A percentile compares a stretch with the other conserved stretches of the same genome.
phyloP scores from a whole-genome alignment of 2,113 vertebrate species.

The Pomatostomus ruficeps region DNA sequence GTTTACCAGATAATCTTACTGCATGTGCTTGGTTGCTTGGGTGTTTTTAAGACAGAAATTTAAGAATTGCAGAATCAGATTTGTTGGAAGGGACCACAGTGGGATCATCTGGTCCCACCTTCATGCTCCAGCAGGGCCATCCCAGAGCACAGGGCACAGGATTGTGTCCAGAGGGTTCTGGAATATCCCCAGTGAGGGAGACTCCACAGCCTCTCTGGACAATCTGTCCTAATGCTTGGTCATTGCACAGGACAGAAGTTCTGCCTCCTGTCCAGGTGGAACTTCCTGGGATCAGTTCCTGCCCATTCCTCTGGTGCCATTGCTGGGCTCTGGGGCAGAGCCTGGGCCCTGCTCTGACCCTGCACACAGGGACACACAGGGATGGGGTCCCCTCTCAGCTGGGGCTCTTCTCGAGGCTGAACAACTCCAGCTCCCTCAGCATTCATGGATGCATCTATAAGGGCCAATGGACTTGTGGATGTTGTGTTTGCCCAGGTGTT shows the following conservation, averaged over 20 bases:
- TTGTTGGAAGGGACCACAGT: background rate
- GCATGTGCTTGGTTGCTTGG: background rate
- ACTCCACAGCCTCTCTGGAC: background rate
- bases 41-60: background rate
- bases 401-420: background rate
- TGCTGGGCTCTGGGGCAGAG: background rate
- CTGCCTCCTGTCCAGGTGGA: rapidly evolving
- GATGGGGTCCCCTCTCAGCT: background rate
- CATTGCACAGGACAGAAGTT: background rate
- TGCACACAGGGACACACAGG: background rate
- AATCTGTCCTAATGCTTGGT: rapidly evolving
- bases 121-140: rapidly evolving
- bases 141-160: rapidly evolving
- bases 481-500: background rate
- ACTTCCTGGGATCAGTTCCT: background rate
- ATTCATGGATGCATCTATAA: rapidly evolving
- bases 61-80: background rate
- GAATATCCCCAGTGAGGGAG: background rate
- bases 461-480: too few relatives aligned
- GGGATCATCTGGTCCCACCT: rapidly evolving
- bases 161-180: rapidly evolving
- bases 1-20: background rate
- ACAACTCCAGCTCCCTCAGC: background rate
- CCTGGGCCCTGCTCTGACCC: background rate
- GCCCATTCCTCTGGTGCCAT: background rate